A percentile compares a stretch with the other conserved stretches of the same genome.
Evolutionary conservation across 2,888 invertebrate species (phyloP).

Genomic region (Lithophane socia): DNA sequence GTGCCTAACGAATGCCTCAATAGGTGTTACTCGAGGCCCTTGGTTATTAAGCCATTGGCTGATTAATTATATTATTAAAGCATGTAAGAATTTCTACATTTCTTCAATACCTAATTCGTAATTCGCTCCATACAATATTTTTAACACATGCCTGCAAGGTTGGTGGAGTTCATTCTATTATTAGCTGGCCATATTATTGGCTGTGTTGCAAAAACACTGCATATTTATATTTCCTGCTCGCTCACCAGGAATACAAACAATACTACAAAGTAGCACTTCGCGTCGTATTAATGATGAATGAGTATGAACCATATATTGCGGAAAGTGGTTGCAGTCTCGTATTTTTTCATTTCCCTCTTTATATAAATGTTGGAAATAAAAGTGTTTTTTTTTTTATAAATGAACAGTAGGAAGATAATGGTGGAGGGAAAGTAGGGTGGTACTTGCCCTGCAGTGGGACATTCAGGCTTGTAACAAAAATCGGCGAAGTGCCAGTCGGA

Average conservation of each 20-base stretch:
- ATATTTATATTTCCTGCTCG: slow-evolving; percentile 67
- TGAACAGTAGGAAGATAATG: too few species aligned
- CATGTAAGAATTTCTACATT: neutral
- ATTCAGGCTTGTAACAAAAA: neutral
- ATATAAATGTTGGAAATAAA: neutral
- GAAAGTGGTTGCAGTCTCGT: slow-evolving; percentile 23
- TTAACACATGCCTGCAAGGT: slow-evolving; percentile 57
- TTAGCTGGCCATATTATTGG: slow-evolving; percentile 56
- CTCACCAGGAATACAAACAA: slow-evolving; percentile 62
- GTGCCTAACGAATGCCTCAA: too few species aligned
- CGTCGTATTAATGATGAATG: slow-evolving; percentile 52
- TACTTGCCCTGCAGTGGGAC: too few species aligned
- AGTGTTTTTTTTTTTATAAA: neutral
- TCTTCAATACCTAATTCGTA: slow-evolving; percentile 13
- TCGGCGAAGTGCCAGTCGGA: too few species aligned
- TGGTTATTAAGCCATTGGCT: too few species aligned
- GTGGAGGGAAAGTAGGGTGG: too few species aligned
- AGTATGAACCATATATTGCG: slow-evolving; percentile 40
- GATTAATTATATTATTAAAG: too few species aligned
- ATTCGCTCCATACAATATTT: slow-evolving; percentile 31
- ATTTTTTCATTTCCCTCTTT: slow-evolving; percentile 29
- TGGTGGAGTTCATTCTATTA: slow-evolving; percentile 60
- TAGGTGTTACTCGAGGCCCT: too few species aligned
- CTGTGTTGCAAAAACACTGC: slow-evolving; percentile 66
- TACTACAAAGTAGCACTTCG: slow-evolving; percentile 52